Conservation (phyloP, 1,140 invertebrate genomes). For the Coenobita brevimanus region DNA sequence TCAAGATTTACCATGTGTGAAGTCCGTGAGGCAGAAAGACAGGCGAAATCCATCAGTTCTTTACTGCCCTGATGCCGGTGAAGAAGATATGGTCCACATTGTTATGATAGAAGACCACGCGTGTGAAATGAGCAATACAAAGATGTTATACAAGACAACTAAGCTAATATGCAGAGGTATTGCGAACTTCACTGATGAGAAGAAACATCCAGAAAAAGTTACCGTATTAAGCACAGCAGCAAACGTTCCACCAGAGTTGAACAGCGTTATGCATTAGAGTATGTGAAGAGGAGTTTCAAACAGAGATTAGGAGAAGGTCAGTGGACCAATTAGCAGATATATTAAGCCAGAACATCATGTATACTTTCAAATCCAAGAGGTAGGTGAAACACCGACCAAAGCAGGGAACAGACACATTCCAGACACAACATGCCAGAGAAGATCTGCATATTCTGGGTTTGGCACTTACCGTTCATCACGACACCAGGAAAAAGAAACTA, state of each 20-base stretch:
- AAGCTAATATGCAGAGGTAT: not conserved
- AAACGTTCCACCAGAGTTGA: constrained; percentile 22
- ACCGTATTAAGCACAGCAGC: not conserved
- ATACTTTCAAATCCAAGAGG: constrained; percentile 22
- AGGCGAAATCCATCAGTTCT: not conserved
- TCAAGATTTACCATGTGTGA: not conserved
- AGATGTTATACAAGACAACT: not conserved
- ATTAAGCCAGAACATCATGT: constrained; percentile 29
- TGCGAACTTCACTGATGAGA: not conserved
- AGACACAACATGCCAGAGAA: constrained; percentile 17
- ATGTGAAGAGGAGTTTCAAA: constrained; percentile 11
- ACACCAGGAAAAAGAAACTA: constrained; percentile 65
- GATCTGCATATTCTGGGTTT: constrained; percentile 43
- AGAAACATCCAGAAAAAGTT: not conserved
- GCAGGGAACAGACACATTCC: not conserved
- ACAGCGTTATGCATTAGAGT: constrained; percentile 12
- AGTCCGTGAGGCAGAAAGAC: not conserved
- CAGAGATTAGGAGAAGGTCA: not conserved
- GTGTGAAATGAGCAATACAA: not conserved
- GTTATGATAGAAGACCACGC: not conserved
- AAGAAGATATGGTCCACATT: not conserved
- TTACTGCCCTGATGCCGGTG: not conserved
- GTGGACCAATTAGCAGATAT: constrained; percentile 20
- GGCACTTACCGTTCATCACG: constrained; percentile 66
- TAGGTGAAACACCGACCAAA: constrained; percentile 8